Conservation (phyloP, 2,888 invertebrate genomes). For the Hirtodrosophila duncani region DNA sequence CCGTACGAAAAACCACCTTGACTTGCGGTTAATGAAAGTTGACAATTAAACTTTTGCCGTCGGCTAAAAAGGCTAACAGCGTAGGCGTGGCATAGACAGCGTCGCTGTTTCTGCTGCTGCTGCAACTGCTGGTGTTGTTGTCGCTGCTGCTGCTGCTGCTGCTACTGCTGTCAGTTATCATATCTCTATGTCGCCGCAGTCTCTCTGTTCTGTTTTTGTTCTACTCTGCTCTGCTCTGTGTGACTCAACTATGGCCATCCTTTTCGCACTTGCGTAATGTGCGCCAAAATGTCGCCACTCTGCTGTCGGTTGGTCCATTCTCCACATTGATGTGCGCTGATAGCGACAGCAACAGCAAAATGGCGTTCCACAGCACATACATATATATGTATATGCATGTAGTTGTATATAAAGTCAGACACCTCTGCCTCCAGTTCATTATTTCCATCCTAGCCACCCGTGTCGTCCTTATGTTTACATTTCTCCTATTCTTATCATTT, state of each 20-base stretch:
- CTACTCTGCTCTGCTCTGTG: slow-evolving; percentile 51
- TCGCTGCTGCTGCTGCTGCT: slow-evolving; percentile 12
- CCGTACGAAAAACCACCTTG: slow-evolving; percentile 60
- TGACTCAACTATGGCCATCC: slow-evolving; percentile 58
- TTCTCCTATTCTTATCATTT: background rate
- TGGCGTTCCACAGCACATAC: slow-evolving; percentile 41
- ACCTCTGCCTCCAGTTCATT: background rate
- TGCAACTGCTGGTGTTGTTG: slow-evolving; percentile 3
- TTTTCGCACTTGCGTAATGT: slow-evolving; percentile 54
- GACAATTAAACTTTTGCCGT: slow-evolving; percentile 36
- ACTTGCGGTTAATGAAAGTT: slow-evolving; percentile 45
- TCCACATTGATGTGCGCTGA: slow-evolving; percentile 72
- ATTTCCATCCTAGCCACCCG: slow-evolving; percentile 32
- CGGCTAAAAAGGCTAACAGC: slow-evolving; percentile 18
- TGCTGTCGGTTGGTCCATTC: slow-evolving; percentile 65
- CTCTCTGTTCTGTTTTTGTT: slow-evolving; percentile 14
- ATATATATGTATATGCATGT: slow-evolving; percentile 2
- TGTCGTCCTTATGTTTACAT: no score
- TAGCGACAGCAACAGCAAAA: slow-evolving; percentile 53
- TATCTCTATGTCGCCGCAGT: slow-evolving; percentile 64
- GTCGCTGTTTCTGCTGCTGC: slow-evolving; percentile 11
- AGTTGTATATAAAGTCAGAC: slow-evolving; percentile 1
- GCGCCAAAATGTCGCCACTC: slow-evolving; percentile 70
- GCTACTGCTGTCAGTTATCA: slow-evolving; percentile 44
- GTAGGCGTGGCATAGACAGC: slow-evolving; percentile 59